Evolutionary conservation across 2,888 invertebrate species (phyloP).

Genomic region (Mythimna lalbum): DNA sequence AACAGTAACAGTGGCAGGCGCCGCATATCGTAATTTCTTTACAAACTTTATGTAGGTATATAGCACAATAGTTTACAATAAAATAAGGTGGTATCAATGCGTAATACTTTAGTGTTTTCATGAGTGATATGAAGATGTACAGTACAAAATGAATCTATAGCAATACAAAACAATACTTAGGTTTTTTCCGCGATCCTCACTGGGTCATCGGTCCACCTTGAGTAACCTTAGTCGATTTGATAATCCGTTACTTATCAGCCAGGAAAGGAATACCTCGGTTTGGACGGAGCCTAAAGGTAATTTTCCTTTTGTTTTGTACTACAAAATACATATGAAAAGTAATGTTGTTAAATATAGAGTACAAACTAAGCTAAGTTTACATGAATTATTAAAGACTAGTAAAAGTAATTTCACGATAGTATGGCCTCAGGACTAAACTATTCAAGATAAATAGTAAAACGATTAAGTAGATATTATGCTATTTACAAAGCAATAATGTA

Average conservation of each 20-base stretch:
- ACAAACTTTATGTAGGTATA: conserved; percentile 56
- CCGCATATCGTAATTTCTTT: conserved; percentile 70
- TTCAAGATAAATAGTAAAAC: conserved; percentile 57
- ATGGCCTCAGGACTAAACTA: conserved; percentile 80
- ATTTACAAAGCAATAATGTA: conserved; percentile 66
- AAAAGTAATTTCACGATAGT: conserved; percentile 75
- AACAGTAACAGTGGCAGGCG: conserved; percentile 77
- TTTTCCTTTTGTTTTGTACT: conserved; percentile 1
- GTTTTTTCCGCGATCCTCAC: too few species aligned
- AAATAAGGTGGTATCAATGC: conserved; percentile 53
- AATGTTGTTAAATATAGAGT: conserved; percentile 22
- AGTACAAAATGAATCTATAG: conserved; percentile 22
- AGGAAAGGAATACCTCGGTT: not conserved
- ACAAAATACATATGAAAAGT: conserved; percentile 14
- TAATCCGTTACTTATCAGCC: not conserved
- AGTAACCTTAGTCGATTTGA: not conserved
- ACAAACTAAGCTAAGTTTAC: conserved; percentile 41
- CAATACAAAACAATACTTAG: conserved; percentile 34
- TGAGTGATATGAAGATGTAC: conserved; percentile 37
- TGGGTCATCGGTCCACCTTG: too few species aligned
- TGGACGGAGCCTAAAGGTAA: not conserved
- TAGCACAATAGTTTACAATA: conserved; percentile 36
- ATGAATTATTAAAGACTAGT: conserved; percentile 71
- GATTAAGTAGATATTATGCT: conserved; percentile 51
- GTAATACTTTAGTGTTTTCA: conserved; percentile 34